phyloP scores from a whole-genome alignment of 2,888 invertebrate genomes.

The Fragum whitleyi region DNA sequence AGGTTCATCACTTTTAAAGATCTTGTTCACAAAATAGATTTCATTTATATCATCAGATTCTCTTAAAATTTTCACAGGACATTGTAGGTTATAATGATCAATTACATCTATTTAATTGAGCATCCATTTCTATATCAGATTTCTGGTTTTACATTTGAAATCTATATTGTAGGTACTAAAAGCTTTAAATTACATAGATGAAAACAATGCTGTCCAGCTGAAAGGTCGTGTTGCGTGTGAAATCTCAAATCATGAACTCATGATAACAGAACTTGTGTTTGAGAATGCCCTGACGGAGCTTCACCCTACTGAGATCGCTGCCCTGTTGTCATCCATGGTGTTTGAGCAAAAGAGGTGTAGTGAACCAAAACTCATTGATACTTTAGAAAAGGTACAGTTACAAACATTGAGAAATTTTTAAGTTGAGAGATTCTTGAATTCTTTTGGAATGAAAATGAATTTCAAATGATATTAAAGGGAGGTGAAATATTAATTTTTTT shows the following conservation, averaged over 20 bases:
- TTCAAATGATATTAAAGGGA: too few relatives aligned
- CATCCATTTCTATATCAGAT: too few relatives aligned
- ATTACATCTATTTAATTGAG: too few relatives aligned
- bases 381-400: constrained; percentile 87
- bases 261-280: constrained; percentile 97
- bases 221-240: constrained; percentile 93
- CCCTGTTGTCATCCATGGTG: constrained; percentile 95
- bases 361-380: constrained; percentile 87
- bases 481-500: too few relatives aligned
- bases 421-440: too few relatives aligned
- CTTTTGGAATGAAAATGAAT: too few relatives aligned
- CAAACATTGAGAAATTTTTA: background rate
- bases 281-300: constrained; percentile 94
- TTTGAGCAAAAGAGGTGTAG: constrained; percentile 92
- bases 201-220: constrained; percentile 88
- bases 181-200: constrained; percentile 91
- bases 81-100: too few relatives aligned
- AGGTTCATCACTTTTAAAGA: too few relatives aligned
- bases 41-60: too few relatives aligned
- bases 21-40: too few relatives aligned
- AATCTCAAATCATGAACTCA: constrained; percentile 92
- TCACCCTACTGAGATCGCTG: constrained; percentile 96
- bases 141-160: too few relatives aligned
- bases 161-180: constrained; percentile 87
- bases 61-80: too few relatives aligned